phyloP scores from a whole-genome alignment of 1,140 invertebrate genomes.

The Scaptomyza montana region DNA sequence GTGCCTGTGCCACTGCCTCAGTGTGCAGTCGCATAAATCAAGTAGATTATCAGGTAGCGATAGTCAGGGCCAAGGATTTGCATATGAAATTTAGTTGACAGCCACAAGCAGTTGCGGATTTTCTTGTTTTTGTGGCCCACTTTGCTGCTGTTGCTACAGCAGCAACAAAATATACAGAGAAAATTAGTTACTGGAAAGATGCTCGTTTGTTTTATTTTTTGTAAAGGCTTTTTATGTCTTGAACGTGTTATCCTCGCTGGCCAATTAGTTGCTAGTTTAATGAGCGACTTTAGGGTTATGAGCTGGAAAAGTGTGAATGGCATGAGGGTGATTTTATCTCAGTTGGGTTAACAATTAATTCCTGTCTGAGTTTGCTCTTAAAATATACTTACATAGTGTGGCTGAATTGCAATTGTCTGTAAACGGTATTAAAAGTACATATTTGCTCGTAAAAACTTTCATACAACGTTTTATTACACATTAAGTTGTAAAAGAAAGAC shows the following conservation, averaged over 20 bases:
- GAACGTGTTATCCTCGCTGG: slow-evolving; percentile 20
- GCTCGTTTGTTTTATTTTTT: slow-evolving; percentile 12
- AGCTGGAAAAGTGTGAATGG: slow-evolving; percentile 25
- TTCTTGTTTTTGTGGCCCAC: slow-evolving; percentile 18
- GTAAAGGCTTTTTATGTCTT: slow-evolving; percentile 17
- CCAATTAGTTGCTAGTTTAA: slow-evolving; percentile 46
- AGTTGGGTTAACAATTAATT: background rate
- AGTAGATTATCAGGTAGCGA: slow-evolving; percentile 74
- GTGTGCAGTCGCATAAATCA: slow-evolving; percentile 71
- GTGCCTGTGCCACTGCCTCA: background rate
- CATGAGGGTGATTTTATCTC: background rate
- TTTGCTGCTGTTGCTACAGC: background rate
- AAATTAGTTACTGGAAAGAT: background rate
- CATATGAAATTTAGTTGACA: slow-evolving; percentile 79
- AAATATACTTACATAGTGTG: too few relatives aligned
- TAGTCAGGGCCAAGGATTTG: slow-evolving; percentile 69
- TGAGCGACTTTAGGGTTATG: slow-evolving; percentile 29
- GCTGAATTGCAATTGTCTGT: too few relatives aligned
- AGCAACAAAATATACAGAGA: background rate
- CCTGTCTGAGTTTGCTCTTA: background rate
- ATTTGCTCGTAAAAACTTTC: too few relatives aligned
- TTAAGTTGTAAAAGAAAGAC: too few relatives aligned
- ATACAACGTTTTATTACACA: too few relatives aligned
- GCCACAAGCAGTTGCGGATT: slow-evolving; percentile 52
- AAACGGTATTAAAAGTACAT: too few relatives aligned